Evolutionary conservation across 2,797 vertebrate genomes (phyloP).

Genomic region (Balearica regulorum): DNA sequence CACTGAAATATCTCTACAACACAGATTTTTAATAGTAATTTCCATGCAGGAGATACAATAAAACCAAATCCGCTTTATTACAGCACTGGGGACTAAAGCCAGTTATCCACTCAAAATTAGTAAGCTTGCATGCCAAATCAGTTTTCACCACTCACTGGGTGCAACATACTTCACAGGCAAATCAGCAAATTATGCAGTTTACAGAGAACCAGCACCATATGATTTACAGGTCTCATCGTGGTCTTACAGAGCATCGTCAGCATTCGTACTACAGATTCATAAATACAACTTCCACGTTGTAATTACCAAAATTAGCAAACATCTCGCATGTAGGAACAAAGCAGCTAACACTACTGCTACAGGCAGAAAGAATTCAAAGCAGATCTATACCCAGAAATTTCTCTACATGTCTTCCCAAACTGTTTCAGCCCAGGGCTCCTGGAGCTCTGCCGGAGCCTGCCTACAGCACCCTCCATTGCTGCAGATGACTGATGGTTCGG

Average conservation of each 20-base stretch:
- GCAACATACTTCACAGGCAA: conserved; percentile 40
- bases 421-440: background rate
- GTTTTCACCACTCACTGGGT: conserved; percentile 25
- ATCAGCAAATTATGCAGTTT: conserved; percentile 34
- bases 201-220: background rate
- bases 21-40: conserved; percentile 55
- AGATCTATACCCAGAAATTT: background rate
- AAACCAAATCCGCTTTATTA: conserved; percentile 37
- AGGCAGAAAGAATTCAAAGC: background rate
- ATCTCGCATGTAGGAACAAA: background rate
- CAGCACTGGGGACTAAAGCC: conserved; percentile 34
- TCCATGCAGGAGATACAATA: conserved; percentile 31
- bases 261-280: background rate
- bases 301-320: background rate
- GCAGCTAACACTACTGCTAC: background rate
- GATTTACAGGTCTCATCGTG: background rate
- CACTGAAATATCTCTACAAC: background rate
- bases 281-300: background rate
- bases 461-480: background rate
- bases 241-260: background rate
- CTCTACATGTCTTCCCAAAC: background rate
- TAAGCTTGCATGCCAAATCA: conserved; percentile 2
- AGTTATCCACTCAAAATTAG: conserved; percentile 32
- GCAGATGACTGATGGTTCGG: background rate
- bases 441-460: background rate